Evolutionary conservation across 1,140 invertebrate genomes (phyloP), one percentile per base, ranked within the genome.

Genomic region (Frieseomelitta varia): DNA sequence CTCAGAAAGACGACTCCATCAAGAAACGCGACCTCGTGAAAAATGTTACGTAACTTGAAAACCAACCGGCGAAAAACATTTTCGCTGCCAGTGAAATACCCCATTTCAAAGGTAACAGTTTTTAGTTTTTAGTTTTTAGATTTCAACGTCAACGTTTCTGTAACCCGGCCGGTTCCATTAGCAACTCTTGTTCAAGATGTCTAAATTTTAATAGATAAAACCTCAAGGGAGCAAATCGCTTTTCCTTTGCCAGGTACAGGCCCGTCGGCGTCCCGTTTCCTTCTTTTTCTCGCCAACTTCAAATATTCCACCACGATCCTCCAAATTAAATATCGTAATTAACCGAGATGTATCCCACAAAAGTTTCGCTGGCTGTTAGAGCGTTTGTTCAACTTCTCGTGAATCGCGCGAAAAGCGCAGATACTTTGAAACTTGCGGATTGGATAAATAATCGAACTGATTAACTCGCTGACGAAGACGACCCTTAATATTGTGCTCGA

Each of bases 51-150:
- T 53, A 14, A 56, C 47, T 61, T 61, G 34, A 85, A 74, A 85
- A 67, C 55, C 69, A 75, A 24, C 24, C 56, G 30, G 63, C 24
- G 55, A 51, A 77, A 47, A 72, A 72, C 34, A 51, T 71, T 81
- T 67, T 63, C 47, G 19, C 24, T 27, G 47, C 34, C 73, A 34
- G 17, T 58, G 51, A 61, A 75, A 86, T 79, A 69, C 56, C 69
- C 53, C 17, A 56, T 79, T 79, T 68, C 65, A 69, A 55, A 79
- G 65, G 65, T 55, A 79, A 79, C 65, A 55, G 53, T 68, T 68
- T 79, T 53, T 53, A 56, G 34, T 69, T 65, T 67, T 68, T 51
- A 63, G 24, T 21, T n/a, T n/a, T n/a, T 55, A 21, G 65, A 24
- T 56, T 79, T 79, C 78, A 69, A 67, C 65, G 65, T 79, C 65